Conservation (phyloP, 2,113 vertebrate genomes). For the Meriones unguiculatus region DNA sequence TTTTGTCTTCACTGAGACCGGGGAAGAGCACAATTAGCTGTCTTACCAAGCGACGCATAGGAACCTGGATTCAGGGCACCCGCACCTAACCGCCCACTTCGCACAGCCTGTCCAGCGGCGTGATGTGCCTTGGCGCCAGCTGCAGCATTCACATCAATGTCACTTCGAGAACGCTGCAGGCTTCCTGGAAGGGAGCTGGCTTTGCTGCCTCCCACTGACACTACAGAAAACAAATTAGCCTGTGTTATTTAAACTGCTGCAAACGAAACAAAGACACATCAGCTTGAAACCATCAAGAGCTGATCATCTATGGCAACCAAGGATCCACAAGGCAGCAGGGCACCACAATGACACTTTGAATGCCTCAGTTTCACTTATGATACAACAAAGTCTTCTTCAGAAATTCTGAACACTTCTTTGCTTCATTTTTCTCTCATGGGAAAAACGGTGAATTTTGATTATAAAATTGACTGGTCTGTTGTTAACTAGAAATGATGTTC, state of each 20-base stretch:
- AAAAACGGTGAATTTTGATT: constrained; percentile 11
- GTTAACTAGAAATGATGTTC: background rate
- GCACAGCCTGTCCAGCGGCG: constrained; percentile 86
- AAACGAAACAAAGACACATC: background rate
- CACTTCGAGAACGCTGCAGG: constrained; percentile 96
- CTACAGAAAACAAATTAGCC: constrained; percentile 79
- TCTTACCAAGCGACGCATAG: constrained; percentile 95
- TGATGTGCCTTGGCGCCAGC: constrained; percentile 94
- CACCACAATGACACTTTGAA: background rate
- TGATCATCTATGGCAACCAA: background rate
- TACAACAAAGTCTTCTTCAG: background rate
- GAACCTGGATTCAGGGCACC: constrained; percentile 92
- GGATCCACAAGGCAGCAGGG: background rate
- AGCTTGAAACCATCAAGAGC: background rate
- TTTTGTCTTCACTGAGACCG: background rate
- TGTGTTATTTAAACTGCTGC: background rate
- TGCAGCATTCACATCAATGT: constrained; percentile 97
- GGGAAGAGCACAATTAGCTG: background rate
- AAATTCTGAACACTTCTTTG: background rate
- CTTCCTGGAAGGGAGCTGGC: constrained; percentile 88
- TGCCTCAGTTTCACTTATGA: background rate
- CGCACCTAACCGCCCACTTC: constrained; percentile 87
- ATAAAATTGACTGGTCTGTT: background rate
- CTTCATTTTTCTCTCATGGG: background rate
- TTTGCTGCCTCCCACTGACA: constrained; percentile 89